phyloP scores from a whole-genome alignment of 2,113 vertebrate species.

The Dendrocopos noguchii region DNA sequence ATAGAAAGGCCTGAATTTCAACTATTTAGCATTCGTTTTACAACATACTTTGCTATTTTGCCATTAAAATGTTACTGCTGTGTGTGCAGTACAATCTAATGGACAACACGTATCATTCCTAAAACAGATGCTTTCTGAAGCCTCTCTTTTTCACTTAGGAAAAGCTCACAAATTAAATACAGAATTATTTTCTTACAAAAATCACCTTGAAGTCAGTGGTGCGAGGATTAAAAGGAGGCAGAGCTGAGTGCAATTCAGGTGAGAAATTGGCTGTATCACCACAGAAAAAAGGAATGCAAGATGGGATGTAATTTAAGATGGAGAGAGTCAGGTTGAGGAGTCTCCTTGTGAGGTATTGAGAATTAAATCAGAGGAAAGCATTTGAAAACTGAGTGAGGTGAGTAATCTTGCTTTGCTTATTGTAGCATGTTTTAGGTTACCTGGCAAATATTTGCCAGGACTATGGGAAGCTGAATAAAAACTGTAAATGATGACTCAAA shows the following conservation, averaged over 20 bases:
- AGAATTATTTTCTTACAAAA: background rate
- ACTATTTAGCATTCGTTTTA: background rate
- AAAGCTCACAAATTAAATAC: background rate
- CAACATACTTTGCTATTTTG: background rate
- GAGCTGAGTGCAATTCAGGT: background rate
- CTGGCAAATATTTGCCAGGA: background rate
- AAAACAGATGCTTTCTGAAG: constrained; percentile 1
- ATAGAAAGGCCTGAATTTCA: background rate
- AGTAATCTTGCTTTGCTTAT: background rate
- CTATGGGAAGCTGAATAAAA: background rate
- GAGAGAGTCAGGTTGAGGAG: background rate
- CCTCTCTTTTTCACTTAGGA: background rate
- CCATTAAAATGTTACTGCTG: background rate
- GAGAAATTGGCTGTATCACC: background rate
- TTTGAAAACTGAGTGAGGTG: background rate
- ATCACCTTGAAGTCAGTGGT: background rate
- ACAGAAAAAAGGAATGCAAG: background rate
- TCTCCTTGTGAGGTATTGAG: background rate
- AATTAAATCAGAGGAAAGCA: background rate
- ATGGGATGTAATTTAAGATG: background rate
- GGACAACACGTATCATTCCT: background rate
- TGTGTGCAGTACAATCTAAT: background rate
- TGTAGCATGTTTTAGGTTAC: background rate
- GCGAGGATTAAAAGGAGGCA: background rate
- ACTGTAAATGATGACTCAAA: background rate